Evolutionary conservation across 1,140 invertebrate genomes (phyloP).

Genomic region (Dufourea novaeangliae): DNA sequence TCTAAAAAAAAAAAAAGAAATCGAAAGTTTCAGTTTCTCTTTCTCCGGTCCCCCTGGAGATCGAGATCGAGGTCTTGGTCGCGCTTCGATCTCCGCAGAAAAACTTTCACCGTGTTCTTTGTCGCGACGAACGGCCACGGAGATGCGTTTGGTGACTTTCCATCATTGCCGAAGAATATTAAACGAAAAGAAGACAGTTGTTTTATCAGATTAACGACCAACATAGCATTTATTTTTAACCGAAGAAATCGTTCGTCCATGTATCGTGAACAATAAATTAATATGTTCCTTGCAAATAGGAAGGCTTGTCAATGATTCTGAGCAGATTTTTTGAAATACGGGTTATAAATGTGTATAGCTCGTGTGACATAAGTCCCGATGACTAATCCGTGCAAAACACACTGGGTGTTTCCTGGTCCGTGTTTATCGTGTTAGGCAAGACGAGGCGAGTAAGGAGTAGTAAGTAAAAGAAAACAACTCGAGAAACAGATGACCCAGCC

Average conservation of each 20-base stretch:
- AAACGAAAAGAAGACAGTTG: background rate
- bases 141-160: background rate
- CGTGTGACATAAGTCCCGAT: constrained; percentile 6
- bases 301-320: background rate
- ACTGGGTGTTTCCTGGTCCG: background rate
- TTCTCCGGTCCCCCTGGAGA: background rate
- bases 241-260: too few species aligned
- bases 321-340: background rate
- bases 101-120: constrained; percentile 54
- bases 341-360: background rate
- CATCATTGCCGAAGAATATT: background rate
- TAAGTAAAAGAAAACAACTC: background rate
- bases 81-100: constrained; percentile 18
- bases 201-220: background rate
- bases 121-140: background rate
- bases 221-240: too few species aligned
- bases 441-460: background rate
- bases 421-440: background rate
- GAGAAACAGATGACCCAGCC: background rate
- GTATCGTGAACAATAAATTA: too few species aligned
- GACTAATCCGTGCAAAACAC: constrained; percentile 4
- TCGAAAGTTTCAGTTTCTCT: constrained; percentile 39
- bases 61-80: constrained; percentile 47
- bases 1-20: constrained; percentile 25
- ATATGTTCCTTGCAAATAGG: too few species aligned